Conservation (phyloP, 2,888 invertebrate species). For the Tryphoninae sp. region DNA sequence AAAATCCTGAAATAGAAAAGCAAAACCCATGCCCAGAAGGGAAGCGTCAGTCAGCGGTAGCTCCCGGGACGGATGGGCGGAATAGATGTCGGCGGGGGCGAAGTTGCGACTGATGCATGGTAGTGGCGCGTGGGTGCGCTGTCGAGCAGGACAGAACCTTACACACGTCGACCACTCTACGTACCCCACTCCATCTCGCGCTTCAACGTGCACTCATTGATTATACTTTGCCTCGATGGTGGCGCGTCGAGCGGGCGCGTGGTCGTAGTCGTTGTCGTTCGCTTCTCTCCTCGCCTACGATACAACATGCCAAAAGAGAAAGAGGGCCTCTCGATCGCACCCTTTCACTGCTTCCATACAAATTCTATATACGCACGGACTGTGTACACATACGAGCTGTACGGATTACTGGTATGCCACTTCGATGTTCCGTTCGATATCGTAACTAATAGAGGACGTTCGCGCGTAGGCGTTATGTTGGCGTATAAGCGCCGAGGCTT, state of each 20-base stretch:
- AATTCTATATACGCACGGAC: background rate
- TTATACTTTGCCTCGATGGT: conserved; percentile 56
- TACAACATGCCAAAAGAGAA: background rate
- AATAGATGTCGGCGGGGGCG: conserved; percentile 56
- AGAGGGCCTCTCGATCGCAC: background rate
- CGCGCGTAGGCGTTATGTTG: background rate
- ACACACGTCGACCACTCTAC: conserved; percentile 16
- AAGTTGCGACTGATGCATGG: conserved; percentile 57
- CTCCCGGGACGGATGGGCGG: conserved; percentile 24
- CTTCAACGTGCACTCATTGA: conserved; percentile 57
- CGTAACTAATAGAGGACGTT: background rate
- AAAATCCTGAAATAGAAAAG: background rate
- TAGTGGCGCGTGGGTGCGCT: conserved; percentile 56
- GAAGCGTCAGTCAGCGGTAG: background rate
- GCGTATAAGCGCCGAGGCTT: background rate
- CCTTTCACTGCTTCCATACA: background rate
- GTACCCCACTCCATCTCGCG: conserved; percentile 5
- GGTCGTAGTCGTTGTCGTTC: background rate
- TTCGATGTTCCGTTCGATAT: background rate
- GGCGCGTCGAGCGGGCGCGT: conserved; percentile 4
- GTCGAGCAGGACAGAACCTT: conserved; percentile 45
- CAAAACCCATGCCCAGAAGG: background rate
- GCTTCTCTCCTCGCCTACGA: conserved; percentile 5
- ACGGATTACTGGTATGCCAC: background rate
- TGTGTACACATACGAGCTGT: background rate